Evolutionary conservation across 2,113 vertebrate genomes (phyloP).

Genomic region (Sardina pilchardus): DNA sequence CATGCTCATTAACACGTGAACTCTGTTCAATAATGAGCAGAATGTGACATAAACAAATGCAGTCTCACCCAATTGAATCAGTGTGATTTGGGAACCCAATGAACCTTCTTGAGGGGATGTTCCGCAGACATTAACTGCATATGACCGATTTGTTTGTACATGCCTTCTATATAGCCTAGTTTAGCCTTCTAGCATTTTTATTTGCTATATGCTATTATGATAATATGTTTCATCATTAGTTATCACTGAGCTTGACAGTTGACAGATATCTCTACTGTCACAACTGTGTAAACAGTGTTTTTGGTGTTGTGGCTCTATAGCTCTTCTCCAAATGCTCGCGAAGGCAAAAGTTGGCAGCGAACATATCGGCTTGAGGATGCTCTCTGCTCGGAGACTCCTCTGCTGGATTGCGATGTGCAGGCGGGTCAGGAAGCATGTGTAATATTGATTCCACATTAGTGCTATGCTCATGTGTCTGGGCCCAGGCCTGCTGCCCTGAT

Average conservation of each 20-base stretch:
- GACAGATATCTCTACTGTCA: not conserved
- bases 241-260: not conserved
- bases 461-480: not conserved
- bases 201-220: not conserved
- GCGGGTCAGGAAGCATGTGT: conserved; percentile 13
- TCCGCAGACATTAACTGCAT: not conserved
- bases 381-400: not conserved
- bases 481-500: not conserved
- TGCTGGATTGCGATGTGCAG: conserved; percentile 20
- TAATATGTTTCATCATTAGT: not conserved
- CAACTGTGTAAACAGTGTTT: not conserved
- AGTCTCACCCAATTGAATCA: not conserved
- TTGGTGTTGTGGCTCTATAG: not conserved
- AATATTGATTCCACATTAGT: conserved; percentile 36
- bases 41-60: not conserved
- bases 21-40: not conserved
- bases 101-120: not conserved
- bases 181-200: not conserved
- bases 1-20: not conserved
- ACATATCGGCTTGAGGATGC: not conserved
- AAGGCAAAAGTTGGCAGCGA: not conserved
- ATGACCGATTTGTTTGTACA: not conserved
- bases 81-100: not conserved
- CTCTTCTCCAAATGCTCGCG: not conserved
- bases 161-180: too few relatives aligned